Percentiles rank a stretch among this genome's conserved stretches.
Evolutionary conservation across 2,113 vertebrate species (phyloP).

Genomic region (Taurulus bubalis): DNA sequence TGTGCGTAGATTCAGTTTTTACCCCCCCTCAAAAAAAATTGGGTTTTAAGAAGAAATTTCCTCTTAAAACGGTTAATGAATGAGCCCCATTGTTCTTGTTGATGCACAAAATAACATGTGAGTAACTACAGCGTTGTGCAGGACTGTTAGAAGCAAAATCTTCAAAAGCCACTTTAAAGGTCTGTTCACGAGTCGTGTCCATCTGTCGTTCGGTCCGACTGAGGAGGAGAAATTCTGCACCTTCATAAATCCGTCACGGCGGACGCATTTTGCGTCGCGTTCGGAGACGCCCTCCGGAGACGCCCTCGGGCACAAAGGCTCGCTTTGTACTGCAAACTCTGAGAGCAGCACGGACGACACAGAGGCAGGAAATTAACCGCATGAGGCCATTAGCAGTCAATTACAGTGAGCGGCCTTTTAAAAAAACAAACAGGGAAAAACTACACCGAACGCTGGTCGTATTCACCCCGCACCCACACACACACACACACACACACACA

Average conservation of each 20-base stretch:
- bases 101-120: background rate
- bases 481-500: background rate
- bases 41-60: too few relatives aligned
- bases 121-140: background rate
- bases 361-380: constrained; percentile 38
- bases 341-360: constrained; percentile 1
- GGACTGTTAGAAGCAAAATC: background rate
- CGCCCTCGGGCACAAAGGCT: constrained; percentile 28
- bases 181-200: constrained; percentile 14
- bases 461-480: too few relatives aligned
- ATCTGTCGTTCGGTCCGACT: constrained; percentile 33
- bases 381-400: constrained; percentile 6
- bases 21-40: background rate
- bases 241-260: constrained; percentile 59
- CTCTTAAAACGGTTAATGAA: too few relatives aligned
- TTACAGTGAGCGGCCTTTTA: constrained; percentile 31
- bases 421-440: constrained; percentile 32
- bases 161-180: background rate
- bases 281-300: constrained; percentile 32
- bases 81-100: background rate
- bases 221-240: constrained; percentile 53
- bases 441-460: constrained; percentile 20
- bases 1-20: background rate
- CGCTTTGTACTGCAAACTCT: constrained; percentile 48
- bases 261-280: background rate